Evolutionary conservation across 2,797 vertebrate species (phyloP).

Genomic region (Chelonia mydas): DNA sequence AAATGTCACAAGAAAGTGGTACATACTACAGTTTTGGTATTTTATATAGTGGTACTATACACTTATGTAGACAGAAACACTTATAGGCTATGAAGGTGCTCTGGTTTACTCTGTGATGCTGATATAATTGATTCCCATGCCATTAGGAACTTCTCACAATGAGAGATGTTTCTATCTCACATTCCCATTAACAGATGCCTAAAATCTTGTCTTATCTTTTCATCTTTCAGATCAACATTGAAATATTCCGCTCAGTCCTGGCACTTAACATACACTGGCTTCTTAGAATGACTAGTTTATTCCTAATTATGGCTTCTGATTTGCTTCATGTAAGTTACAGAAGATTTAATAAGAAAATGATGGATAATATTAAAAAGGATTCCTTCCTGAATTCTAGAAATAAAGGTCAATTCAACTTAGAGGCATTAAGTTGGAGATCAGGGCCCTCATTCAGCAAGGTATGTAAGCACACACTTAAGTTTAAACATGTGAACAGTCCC

Average conservation of each 20-base stretch:
- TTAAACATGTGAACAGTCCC: background rate
- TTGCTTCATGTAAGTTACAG: accelerated
- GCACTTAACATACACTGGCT: background rate
- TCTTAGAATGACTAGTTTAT: background rate
- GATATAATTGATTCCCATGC: background rate
- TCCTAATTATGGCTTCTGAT: background rate
- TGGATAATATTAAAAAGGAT: background rate
- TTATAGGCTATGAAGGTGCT: background rate
- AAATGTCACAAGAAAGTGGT: background rate
- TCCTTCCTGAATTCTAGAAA: background rate
- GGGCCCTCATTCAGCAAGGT: background rate
- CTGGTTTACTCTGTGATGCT: background rate
- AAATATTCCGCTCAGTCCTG: background rate
- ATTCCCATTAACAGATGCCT: background rate
- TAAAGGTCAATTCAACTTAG: background rate
- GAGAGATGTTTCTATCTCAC: background rate
- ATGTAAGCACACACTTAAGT: background rate
- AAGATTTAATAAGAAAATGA: background rate
- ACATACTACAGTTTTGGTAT: too few species aligned
- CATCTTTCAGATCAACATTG: background rate
- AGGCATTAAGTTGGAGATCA: background rate
- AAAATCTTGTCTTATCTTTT: background rate
- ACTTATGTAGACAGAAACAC: background rate
- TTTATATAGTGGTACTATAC: background rate
- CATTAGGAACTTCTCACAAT: background rate